A percentile compares a stretch with the other conserved stretches of the same genome.
Evolutionary conservation across 2,888 invertebrate species (phyloP).

Genomic region (Tortricodes alternella): DNA sequence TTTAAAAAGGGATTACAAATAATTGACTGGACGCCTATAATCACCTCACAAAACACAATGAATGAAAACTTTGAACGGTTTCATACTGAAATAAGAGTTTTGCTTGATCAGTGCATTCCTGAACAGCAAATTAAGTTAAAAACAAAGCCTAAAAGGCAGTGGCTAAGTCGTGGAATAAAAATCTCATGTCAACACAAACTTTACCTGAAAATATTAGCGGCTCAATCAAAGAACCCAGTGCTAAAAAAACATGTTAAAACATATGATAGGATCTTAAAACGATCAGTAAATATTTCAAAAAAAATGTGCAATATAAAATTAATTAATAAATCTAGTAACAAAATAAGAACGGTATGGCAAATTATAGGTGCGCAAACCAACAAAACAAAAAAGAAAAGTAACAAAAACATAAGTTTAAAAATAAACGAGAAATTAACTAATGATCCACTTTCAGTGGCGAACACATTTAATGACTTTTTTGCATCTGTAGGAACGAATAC

Average conservation of each 20-base stretch:
- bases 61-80: constrained; percentile 29
- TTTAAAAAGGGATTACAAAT: constrained; percentile 18
- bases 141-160: not conserved
- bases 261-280: constrained; percentile 24
- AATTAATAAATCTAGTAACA: constrained; percentile 22
- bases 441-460: constrained; percentile 18
- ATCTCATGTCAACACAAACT: constrained; percentile 20
- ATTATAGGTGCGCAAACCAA: constrained; percentile 18
- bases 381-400: not conserved
- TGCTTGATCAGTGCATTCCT: constrained; percentile 22
- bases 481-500: constrained; percentile 2
- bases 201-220: constrained; percentile 10
- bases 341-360: constrained; percentile 28
- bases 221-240: constrained; percentile 14
- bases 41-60: constrained; percentile 10
- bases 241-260: constrained; percentile 6
- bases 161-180: constrained; percentile 2
- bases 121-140: constrained; percentile 3
- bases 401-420: constrained; percentile 6
- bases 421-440: not conserved
- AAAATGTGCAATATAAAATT: constrained; percentile 19
- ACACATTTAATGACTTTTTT: constrained; percentile 30
- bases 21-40: constrained; percentile 13
- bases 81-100: not conserved
- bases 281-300: constrained; percentile 14